phyloP scores from a whole-genome alignment of 92 coral and sea anemone species.

The Epizoanthus stellaris region DNA sequence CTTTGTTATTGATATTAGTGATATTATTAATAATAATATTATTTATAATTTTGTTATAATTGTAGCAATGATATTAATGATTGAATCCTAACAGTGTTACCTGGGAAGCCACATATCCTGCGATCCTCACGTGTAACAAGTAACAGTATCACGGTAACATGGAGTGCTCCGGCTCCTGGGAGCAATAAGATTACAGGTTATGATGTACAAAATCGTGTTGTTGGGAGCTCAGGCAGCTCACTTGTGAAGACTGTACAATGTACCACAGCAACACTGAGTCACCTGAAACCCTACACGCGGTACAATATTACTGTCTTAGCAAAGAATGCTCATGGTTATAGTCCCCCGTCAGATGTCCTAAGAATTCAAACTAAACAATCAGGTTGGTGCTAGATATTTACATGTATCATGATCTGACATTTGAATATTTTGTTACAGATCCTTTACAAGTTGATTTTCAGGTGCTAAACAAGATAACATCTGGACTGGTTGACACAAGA shows the following conservation, averaged over 20 bases:
- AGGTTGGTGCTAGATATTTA: not conserved
- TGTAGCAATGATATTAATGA: too few species aligned
- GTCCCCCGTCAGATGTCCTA: not conserved
- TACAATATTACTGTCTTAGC: not conserved
- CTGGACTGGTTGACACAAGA: too few species aligned
- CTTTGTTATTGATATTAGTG: too few species aligned
- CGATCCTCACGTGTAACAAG: not conserved
- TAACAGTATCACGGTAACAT: not conserved
- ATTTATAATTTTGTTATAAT: too few species aligned
- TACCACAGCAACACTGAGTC: not conserved
- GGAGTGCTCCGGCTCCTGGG: not conserved
- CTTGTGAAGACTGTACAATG: too few species aligned
- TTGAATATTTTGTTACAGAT: too few species aligned
- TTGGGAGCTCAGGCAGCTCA: not conserved
- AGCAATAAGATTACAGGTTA: not conserved
- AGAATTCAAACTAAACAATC: not conserved
- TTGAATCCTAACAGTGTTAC: not conserved
- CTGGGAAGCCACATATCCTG: not conserved
- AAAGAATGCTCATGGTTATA: not conserved
- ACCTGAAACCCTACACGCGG: not conserved
- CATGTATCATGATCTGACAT: too few species aligned
- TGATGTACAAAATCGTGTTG: not conserved
- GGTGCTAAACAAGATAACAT: too few species aligned
- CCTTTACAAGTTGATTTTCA: too few species aligned
- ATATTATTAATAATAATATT: too few species aligned